Evolutionary conservation across 2,797 vertebrate genomes (phyloP).

Genomic region (Trachurus trachurus): DNA sequence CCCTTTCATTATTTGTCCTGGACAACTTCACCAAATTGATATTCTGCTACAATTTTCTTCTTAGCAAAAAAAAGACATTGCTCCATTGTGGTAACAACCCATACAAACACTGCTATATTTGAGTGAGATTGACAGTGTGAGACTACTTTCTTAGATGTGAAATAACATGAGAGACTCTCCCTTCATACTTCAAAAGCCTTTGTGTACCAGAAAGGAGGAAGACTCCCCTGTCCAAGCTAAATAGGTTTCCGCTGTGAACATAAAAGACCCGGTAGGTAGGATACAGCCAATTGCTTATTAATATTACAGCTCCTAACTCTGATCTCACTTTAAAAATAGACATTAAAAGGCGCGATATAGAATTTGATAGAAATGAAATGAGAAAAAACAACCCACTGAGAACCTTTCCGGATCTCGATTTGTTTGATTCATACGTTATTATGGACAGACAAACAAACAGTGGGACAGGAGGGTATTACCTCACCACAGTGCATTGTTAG

Average conservation of each 20-base stretch:
- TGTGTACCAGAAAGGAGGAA: conserved; percentile 60
- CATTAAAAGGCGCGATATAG: conserved; percentile 57
- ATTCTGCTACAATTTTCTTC: background rate
- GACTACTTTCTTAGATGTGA: conserved; percentile 17
- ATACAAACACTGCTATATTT: background rate
- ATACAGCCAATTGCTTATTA: conserved; percentile 44
- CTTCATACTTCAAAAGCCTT: conserved; percentile 64
- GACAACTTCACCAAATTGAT: background rate
- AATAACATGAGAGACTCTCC: conserved; percentile 28
- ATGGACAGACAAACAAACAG: conserved; percentile 61
- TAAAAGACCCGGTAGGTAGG: conserved; percentile 44
- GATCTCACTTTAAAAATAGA: conserved; percentile 71
- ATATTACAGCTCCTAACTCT: conserved; percentile 50
- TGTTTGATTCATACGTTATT: conserved; percentile 28
- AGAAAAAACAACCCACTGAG: conserved; percentile 31
- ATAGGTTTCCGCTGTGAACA: conserved; percentile 65
- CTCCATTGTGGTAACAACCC: conserved; percentile 5
- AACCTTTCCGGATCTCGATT: conserved; percentile 45
- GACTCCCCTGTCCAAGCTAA: conserved; percentile 61
- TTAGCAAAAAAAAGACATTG: background rate
- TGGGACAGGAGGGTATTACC: conserved; percentile 20
- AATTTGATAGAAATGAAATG: conserved; percentile 29
- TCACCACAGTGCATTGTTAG: conserved; percentile 63
- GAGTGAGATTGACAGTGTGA: conserved; percentile 9
- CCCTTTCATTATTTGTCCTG: background rate